Conservation (phyloP, 2,888 invertebrate species). For the Stenodera caucasica region DNA sequence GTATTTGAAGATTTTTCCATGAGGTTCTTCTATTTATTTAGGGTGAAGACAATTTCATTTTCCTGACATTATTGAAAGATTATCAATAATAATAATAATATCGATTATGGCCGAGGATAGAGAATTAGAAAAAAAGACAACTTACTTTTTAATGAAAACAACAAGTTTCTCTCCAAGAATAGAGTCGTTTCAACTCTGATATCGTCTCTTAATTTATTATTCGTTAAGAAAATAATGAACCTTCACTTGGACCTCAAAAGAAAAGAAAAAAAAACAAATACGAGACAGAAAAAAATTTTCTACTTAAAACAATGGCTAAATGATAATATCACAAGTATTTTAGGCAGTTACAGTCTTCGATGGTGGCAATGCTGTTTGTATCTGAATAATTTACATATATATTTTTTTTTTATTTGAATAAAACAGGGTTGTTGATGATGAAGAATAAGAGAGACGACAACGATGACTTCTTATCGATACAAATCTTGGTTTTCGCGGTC, state of each 20-base stretch:
- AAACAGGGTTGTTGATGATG: background rate
- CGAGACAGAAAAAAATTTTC: background rate
- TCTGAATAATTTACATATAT: background rate
- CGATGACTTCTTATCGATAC: background rate
- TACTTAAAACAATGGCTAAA: conserved; percentile 1
- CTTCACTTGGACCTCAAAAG: background rate
- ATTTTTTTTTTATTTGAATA: too few species aligned
- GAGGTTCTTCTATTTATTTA: background rate
- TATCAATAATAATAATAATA: background rate
- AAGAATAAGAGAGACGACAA: background rate
- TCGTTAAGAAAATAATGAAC: conserved; percentile 1
- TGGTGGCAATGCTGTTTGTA: background rate
- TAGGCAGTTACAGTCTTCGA: background rate
- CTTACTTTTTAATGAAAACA: background rate
- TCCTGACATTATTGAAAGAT: background rate
- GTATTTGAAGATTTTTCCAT: background rate
- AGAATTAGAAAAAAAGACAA: background rate
- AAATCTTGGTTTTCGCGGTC: too few species aligned
- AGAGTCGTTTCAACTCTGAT: background rate
- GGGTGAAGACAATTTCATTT: background rate
- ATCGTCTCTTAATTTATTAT: conserved; percentile 6
- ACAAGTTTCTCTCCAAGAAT: background rate
- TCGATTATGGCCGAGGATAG: background rate
- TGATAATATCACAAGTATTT: conserved; percentile 5
- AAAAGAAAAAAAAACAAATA: background rate